Evolutionary conservation across 2,888 invertebrate species (phyloP).

Genomic region (Apocheima hispidaria): DNA sequence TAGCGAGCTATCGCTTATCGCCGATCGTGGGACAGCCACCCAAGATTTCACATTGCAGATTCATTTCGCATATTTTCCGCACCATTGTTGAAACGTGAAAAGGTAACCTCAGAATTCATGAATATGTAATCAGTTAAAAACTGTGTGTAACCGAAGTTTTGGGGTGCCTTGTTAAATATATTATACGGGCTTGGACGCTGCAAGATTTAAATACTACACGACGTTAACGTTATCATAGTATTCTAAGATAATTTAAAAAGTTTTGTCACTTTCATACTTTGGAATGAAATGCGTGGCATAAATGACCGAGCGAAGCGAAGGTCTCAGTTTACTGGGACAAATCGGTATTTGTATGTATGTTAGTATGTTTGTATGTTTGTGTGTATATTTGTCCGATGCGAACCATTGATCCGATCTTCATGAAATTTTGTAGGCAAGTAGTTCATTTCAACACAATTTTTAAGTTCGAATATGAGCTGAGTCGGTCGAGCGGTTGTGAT

Average conservation of each 20-base stretch:
- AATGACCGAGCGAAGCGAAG: no score
- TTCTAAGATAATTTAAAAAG: constrained; percentile 1
- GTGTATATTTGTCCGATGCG: no score
- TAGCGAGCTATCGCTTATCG: neutral
- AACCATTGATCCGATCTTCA: no score
- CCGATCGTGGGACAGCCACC: neutral
- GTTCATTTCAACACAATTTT: no score
- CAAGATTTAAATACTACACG: constrained; percentile 14
- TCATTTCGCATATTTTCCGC: constrained; percentile 45
- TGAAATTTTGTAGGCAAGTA: no score
- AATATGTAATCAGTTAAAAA: constrained; percentile 61
- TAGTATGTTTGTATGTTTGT: no score
- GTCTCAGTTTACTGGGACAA: no score
- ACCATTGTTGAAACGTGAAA: constrained; percentile 45
- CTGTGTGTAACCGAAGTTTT: constrained; percentile 25
- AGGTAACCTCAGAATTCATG: constrained; percentile 49
- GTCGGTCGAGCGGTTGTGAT: no score
- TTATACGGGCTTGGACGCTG: constrained; percentile 17
- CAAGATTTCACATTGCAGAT: constrained; percentile 37
- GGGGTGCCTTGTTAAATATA: constrained; percentile 16
- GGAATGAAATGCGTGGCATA: no score
- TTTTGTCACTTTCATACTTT: neutral
- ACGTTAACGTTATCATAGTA: constrained; percentile 3
- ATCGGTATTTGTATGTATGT: no score
- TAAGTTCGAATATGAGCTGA: no score